Evolutionary conservation across 2,888 invertebrate genomes (phyloP).

Genomic region (Phytoseiulus persimilis): DNA sequence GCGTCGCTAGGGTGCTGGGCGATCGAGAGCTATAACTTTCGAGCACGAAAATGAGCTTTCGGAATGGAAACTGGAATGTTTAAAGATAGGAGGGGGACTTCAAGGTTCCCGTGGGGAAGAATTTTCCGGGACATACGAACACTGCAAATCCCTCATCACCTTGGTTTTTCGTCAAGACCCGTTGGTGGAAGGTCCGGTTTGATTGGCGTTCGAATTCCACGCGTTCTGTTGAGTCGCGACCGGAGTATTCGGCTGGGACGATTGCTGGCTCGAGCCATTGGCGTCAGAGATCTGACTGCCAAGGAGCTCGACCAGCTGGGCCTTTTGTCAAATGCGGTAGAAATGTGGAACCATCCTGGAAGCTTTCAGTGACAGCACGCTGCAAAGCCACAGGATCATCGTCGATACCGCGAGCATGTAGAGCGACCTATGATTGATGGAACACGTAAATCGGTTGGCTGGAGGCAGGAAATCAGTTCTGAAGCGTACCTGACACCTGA

Average conservation of each 20-base stretch:
- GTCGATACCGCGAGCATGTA: conserved; percentile 24
- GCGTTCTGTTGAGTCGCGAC: conserved; percentile 26
- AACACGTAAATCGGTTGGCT: background rate
- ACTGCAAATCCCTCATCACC: background rate
- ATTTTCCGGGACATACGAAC: too few species aligned
- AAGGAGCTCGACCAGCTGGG: conserved; percentile 14
- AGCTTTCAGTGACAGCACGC: conserved; percentile 57
- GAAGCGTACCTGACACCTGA: background rate
- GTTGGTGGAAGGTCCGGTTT: background rate
- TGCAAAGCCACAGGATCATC: conserved; percentile 47
- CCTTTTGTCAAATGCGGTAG: conserved; percentile 51
- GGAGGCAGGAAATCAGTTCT: background rate
- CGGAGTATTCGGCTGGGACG: background rate
- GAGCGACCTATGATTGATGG: conserved; percentile 14
- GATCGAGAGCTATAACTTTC: too few species aligned
- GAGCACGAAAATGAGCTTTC: too few species aligned
- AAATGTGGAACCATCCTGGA: conserved; percentile 56
- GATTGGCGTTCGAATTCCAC: conserved; percentile 6
- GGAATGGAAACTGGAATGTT: too few species aligned
- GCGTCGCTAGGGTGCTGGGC: too few species aligned
- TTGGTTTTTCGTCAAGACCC: conserved; percentile 21
- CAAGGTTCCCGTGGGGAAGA: too few species aligned
- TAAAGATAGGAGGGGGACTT: too few species aligned
- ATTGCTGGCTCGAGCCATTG: background rate
- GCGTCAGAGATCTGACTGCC: background rate